phyloP scores from a whole-genome alignment of 2,113 vertebrate species.

The Tyto alba region DNA sequence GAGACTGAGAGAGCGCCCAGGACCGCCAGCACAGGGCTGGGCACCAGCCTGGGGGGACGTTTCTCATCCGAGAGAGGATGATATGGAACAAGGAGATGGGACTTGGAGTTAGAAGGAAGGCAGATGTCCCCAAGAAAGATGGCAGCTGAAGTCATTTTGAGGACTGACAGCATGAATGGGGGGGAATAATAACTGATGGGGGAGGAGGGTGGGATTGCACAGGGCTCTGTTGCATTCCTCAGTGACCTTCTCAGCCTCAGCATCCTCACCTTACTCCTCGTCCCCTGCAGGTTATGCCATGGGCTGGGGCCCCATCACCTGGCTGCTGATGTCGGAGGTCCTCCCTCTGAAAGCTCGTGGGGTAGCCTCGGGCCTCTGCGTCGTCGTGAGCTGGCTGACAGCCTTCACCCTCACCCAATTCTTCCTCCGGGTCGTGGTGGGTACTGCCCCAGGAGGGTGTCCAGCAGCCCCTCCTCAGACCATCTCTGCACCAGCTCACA shows the following conservation, averaged over 20 bases:
- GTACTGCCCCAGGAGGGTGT: not conserved
- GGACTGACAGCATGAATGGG: not conserved
- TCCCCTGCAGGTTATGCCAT: constrained; percentile 85
- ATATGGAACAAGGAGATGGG: not conserved
- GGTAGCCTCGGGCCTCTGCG: constrained; percentile 86
- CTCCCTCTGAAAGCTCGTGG: constrained; percentile 87
- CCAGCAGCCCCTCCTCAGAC: not conserved
- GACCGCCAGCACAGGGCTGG: not conserved
- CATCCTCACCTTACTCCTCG: not conserved
- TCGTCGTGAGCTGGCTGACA: constrained; percentile 89
- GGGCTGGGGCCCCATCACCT: constrained; percentile 98
- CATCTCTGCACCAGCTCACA: not conserved
- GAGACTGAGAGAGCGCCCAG: not conserved
- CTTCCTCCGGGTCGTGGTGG: constrained; percentile 82
- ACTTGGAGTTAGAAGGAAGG: not conserved
- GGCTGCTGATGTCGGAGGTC: constrained; percentile 96
- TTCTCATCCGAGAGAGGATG: not conserved
- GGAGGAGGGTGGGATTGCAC: not conserved
- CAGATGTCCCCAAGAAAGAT: not conserved
- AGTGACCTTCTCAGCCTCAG: not conserved
- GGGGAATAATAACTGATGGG: not conserved
- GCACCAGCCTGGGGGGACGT: not conserved
- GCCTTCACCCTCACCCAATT: constrained; percentile 84
- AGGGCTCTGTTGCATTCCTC: not conserved
- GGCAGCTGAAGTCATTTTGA: not conserved